phyloP scores from a whole-genome alignment of 2,113 vertebrate genomes.

The Gorsachius goisagi region DNA sequence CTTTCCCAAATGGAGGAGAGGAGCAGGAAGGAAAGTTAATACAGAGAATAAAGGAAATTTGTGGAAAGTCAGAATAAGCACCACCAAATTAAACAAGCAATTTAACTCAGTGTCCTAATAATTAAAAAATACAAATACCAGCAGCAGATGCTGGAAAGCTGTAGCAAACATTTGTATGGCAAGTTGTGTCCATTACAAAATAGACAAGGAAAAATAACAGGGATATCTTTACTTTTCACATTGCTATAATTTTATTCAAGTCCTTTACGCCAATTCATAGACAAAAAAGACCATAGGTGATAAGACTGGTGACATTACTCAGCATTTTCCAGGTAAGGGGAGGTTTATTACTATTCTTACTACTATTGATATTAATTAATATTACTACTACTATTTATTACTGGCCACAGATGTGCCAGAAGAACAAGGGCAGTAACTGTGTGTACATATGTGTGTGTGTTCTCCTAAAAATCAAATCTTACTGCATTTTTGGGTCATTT shows the following conservation, averaged over 20 bases:
- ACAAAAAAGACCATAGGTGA: neutral
- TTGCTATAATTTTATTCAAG: neutral
- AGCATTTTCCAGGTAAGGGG: neutral
- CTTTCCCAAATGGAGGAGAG: neutral
- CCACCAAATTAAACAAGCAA: neutral
- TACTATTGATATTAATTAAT: neutral
- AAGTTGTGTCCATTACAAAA: neutral
- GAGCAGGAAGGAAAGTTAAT: neutral
- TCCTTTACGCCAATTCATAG: neutral
- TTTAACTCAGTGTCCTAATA: neutral
- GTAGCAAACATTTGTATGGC: neutral
- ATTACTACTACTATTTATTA: neutral
- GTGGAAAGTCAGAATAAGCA: neutral
- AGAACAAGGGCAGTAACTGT: neutral
- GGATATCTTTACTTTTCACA: neutral
- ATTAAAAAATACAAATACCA: neutral
- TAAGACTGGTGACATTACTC: neutral
- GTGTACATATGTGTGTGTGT: neutral
- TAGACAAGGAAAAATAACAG: neutral
- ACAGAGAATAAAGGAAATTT: neutral
- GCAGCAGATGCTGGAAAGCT: neutral
- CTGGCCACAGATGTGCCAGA: neutral
- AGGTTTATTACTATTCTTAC: neutral
- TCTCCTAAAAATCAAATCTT: neutral
- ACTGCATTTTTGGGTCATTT: neutral